Base-by-base conservation (phyloP, 1,140 invertebrate genomes). In the Neelides sp. region DNA sequence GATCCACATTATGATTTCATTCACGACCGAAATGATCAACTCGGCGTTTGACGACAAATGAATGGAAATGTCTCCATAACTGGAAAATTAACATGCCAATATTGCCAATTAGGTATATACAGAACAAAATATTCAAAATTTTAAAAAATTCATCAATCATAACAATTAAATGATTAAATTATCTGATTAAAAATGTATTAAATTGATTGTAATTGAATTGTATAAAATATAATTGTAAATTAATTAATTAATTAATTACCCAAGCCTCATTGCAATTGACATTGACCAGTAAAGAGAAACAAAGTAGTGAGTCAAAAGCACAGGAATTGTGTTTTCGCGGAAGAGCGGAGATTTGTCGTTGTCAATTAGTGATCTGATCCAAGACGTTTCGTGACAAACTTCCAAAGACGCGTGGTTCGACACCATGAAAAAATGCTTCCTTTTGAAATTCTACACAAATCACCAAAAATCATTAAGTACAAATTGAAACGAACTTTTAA, bases 1-100 rank as follows among this genome's bases (percentile, higher is more conserved):
- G 1, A 59, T 54, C 58, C 58, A 59, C 0, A 49, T 42, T 2
- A 35, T 44, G 23, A 59, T 56, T 51, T 59, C 45, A n/a, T 41
- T 41, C 2, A 51, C 1, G 1, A 52, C 27, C 4, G 48, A 40
- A 28, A 55, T 46, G 3, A 36, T 26, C 1, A 55, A n/a, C 41
- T 59, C 57, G 1, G 3, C 2, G 10, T 26, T n/a, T 15, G 28
- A 48, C 5, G 2, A 34, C 2, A 55, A 17, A 39, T 19, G 22
- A 4, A 20, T 19, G 5, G 28, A 19, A 8, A 50, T 30, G 35
- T 55, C 44, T 5, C 42, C 41, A 4, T 35, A 43, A n/a, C 47
- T 46, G 30, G 19, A 37, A 36, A 41, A 13, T 8, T n/a, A n/a
- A n/a, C n/a, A n/a, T n/a, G n/a, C n/a, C n/a, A n/a, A n/a, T n/a